phyloP scores from a whole-genome alignment of 2,888 invertebrate species.

The Zeuzera pyrina region DNA sequence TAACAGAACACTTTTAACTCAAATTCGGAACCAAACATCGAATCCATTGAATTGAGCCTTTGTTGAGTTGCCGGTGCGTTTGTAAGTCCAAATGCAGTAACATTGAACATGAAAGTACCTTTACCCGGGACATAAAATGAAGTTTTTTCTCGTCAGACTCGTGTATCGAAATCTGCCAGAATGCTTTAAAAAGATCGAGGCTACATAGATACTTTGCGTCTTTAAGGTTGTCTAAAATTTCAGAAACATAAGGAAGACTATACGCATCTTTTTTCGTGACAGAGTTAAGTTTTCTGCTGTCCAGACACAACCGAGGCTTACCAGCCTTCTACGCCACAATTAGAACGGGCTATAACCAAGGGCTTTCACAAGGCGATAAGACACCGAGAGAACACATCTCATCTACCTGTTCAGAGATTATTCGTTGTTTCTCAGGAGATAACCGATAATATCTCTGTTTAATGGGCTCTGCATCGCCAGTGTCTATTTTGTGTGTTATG shows the following conservation, averaged over 20 bases:
- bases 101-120: conserved; percentile 13
- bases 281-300: conserved; percentile 16
- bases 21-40: conserved; percentile 10
- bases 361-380: conserved; percentile 18
- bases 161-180: neutral
- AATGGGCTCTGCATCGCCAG: conserved; percentile 18
- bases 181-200: conserved; percentile 16
- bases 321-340: conserved; percentile 17
- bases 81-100: conserved; percentile 15
- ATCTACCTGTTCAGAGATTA: neutral
- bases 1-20: conserved; percentile 13
- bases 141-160: neutral
- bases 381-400: conserved; percentile 7
- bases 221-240: conserved; percentile 20
- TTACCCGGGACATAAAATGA: conserved; percentile 12
- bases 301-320: conserved; percentile 17
- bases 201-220: conserved; percentile 18
- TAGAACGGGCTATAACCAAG: conserved; percentile 20
- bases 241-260: conserved; percentile 16
- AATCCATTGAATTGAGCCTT: conserved; percentile 4
- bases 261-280: conserved; percentile 10
- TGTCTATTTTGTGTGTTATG: conserved; percentile 17
- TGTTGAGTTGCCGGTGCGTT: conserved; percentile 6
- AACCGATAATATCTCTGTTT: conserved; percentile 16
- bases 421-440: neutral